Conservation (phyloP, 2,888 invertebrate species). For the Limnephilus auricula region DNA sequence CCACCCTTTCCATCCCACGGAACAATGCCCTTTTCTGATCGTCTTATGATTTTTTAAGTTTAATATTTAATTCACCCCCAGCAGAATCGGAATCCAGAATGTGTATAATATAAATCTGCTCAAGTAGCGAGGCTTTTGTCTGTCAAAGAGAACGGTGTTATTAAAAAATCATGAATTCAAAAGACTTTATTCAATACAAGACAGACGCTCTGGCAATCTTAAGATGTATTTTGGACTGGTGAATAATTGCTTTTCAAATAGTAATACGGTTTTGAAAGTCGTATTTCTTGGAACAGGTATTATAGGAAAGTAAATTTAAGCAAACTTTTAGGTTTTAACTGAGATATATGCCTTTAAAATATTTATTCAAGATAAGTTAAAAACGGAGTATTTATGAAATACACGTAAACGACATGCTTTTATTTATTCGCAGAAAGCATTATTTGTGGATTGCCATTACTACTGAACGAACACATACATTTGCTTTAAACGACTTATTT, state of each 20-base stretch:
- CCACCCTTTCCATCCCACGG: slow-evolving; percentile 42
- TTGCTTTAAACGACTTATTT: too few species aligned
- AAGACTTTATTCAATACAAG: slow-evolving; percentile 32
- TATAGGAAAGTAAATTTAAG: neutral
- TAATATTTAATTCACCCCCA: slow-evolving; percentile 64
- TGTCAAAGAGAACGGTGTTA: slow-evolving; percentile 58
- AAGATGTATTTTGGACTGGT: neutral
- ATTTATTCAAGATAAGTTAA: too few species aligned
- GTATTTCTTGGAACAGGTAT: neutral
- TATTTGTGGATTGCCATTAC: too few species aligned
- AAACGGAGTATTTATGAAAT: too few species aligned
- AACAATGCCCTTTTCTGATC: slow-evolving; percentile 63
- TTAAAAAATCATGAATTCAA: slow-evolving; percentile 60
- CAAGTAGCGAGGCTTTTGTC: slow-evolving; percentile 55
- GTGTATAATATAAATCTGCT: slow-evolving; percentile 44
- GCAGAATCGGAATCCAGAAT: slow-evolving; percentile 19
- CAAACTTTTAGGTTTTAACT: neutral
- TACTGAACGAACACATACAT: too few species aligned
- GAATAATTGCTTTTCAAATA: neutral
- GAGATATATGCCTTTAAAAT: too few species aligned
- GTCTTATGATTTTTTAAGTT: slow-evolving; percentile 62
- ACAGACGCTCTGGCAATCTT: neutral
- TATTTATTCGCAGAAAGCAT: too few species aligned
- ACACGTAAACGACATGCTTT: too few species aligned
- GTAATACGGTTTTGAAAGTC: neutral